Percentiles rank a stretch among this genome's conserved stretches.
Conservation (phyloP, 2,797 vertebrate genomes). For the Ptychadena robeensis region DNA sequence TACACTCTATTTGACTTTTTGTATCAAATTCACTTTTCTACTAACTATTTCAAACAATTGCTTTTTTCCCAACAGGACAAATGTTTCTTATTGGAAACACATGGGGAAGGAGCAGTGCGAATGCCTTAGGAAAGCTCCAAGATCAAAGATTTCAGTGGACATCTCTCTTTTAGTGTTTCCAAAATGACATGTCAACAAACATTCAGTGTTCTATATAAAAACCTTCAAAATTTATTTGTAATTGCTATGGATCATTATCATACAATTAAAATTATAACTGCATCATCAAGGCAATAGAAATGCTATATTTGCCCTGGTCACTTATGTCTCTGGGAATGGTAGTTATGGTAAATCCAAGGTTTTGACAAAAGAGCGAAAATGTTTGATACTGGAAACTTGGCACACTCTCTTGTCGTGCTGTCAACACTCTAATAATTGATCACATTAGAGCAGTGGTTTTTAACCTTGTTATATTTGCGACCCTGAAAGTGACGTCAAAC, state of each 20-base stretch:
- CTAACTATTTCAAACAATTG: background rate
- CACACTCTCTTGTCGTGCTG: too few species aligned
- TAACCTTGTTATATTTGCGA: too few species aligned
- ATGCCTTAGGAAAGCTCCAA: conserved; percentile 39
- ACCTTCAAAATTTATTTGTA: background rate
- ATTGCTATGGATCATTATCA: background rate
- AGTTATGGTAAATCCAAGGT: too few species aligned
- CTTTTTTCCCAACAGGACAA: conserved; percentile 44
- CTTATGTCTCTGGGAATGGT: too few species aligned
- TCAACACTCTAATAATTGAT: too few species aligned
- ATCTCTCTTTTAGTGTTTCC: conserved; percentile 35
- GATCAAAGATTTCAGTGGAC: conserved; percentile 46
- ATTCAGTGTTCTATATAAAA: background rate
- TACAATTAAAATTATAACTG: background rate
- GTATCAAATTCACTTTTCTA: background rate
- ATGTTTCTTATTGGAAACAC: conserved; percentile 53
- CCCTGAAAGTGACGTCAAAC: too few species aligned
- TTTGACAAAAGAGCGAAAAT: too few species aligned
- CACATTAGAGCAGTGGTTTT: too few species aligned
- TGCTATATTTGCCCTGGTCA: too few species aligned
- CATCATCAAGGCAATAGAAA: background rate
- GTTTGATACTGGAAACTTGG: too few species aligned
- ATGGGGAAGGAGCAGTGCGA: conserved; percentile 47
- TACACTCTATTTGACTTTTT: background rate
- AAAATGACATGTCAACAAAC: background rate